Percentiles rank a stretch among this genome's conserved stretches.
These are phyloP conservation scores for Drosophila kuntzei DNA, from an alignment of 2,888 invertebrate species.

Conservation along the genomic window DNA sequence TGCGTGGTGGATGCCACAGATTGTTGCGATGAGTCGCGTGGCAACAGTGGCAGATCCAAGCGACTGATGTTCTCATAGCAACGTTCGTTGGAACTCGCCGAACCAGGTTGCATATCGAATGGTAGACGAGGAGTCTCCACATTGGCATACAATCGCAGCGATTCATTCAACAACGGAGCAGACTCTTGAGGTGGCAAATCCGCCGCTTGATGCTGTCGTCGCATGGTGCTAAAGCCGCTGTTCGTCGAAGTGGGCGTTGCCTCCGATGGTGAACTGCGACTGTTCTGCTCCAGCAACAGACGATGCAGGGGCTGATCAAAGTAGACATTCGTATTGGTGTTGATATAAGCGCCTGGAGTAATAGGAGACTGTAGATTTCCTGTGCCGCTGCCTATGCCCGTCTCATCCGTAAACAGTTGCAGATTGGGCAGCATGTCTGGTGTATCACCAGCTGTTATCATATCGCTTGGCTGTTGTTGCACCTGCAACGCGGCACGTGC, in stretches of 20 bases:
- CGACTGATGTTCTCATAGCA: constrained; percentile 83
- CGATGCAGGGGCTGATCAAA: constrained; percentile 86
- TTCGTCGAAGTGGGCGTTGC: constrained; percentile 33
- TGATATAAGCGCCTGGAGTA: constrained; percentile 74
- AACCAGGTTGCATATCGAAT: constrained; percentile 42
- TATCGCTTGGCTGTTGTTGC: constrained; percentile 33
- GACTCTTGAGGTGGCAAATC: constrained; percentile 84
- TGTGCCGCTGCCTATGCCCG: background rate
- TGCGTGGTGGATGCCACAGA: constrained; percentile 35
- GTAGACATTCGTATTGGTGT: constrained; percentile 87
- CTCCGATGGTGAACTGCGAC: constrained; percentile 23
- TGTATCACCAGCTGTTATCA: constrained; percentile 81
- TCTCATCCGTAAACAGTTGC: constrained; percentile 86
- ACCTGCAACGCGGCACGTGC: constrained; percentile 51
- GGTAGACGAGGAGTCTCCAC: constrained; percentile 66
- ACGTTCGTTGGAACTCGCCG: constrained; percentile 62
- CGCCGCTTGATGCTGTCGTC: constrained; percentile 18
- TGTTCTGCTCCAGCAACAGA: constrained; percentile 65
- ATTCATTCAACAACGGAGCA: constrained; percentile 79
- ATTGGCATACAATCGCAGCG: constrained; percentile 81
- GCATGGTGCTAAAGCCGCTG: constrained; percentile 54
- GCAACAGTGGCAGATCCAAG: constrained; percentile 72
- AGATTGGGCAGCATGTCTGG: constrained; percentile 87
- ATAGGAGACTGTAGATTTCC: constrained; percentile 60
- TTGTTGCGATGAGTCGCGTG: constrained; percentile 62